Evolutionary conservation across 2,113 vertebrate genomes (phyloP).

Genomic region (human (Homo sapiens)): DNA sequence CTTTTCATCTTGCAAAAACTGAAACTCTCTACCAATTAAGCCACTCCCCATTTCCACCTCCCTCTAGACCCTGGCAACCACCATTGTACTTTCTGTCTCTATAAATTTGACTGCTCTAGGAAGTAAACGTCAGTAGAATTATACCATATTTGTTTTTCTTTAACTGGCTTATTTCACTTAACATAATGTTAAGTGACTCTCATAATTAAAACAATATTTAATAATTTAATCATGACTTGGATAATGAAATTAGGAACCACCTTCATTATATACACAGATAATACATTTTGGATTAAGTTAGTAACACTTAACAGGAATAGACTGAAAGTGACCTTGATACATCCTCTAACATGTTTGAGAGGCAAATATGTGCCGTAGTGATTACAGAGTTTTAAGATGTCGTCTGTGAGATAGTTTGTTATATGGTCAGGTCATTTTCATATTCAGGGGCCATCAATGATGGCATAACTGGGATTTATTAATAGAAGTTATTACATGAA

Average conservation of each 20-base stretch:
- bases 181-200: neutral
- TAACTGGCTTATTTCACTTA: no score
- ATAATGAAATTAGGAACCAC: constrained; percentile 31
- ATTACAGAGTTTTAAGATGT: neutral
- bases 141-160: no score
- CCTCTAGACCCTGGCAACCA: no score
- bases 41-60: no score
- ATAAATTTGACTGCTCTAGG: no score
- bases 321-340: constrained; percentile 15
- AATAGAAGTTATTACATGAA: constrained; percentile 16
- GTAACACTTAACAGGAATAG: neutral
- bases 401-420: neutral
- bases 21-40: no score
- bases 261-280: neutral
- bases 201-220: neutral
- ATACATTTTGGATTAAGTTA: constrained; percentile 3
- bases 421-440: neutral
- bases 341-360: neutral
- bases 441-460: neutral
- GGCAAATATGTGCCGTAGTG: neutral
- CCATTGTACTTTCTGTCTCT: no score
- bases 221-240: neutral
- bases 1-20: no score
- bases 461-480: neutral
- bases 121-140: no score